These are phyloP conservation scores for Nasonia oneida DNA, from an alignment of 2,888 invertebrate species.

Conservation along the genomic window DNA sequence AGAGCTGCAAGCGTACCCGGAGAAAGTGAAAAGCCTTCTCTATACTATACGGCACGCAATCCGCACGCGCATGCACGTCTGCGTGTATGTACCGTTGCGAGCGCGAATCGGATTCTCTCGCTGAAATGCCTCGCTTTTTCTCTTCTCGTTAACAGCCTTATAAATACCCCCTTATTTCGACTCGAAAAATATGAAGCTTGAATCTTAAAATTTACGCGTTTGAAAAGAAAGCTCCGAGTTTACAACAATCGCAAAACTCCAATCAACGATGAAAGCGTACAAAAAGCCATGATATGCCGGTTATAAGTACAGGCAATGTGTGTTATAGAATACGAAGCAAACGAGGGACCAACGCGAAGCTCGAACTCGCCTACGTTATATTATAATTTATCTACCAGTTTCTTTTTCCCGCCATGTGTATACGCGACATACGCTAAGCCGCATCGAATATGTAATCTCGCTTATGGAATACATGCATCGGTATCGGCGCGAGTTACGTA, in stretches of 20 bases:
- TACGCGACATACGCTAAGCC: too few relatives aligned
- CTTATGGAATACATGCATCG: background rate
- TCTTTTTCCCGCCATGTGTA: background rate
- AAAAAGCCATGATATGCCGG: too few relatives aligned
- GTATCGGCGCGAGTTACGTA: background rate
- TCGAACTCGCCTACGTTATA: background rate
- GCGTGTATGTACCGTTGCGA: background rate
- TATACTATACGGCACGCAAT: background rate
- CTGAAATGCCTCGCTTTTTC: background rate
- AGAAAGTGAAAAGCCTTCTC: conserved; percentile 5
- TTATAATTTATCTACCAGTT: background rate
- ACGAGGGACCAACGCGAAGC: background rate
- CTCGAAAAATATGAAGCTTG: too few relatives aligned
- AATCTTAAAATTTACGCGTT: too few relatives aligned
- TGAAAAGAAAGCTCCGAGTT: too few relatives aligned
- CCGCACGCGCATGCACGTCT: background rate
- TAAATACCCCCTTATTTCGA: too few relatives aligned
- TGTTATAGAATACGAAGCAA: background rate
- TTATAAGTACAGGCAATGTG: too few relatives aligned
- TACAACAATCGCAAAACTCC: too few relatives aligned
- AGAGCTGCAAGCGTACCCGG: background rate
- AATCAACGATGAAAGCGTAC: too few relatives aligned
- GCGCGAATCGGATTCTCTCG: background rate
- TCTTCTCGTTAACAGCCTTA: too few relatives aligned
- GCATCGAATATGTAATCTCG: too few relatives aligned